These are phyloP conservation scores for Antechinus flavipes DNA, from an alignment of 2,113 vertebrate species.

Conservation along the genomic window DNA sequence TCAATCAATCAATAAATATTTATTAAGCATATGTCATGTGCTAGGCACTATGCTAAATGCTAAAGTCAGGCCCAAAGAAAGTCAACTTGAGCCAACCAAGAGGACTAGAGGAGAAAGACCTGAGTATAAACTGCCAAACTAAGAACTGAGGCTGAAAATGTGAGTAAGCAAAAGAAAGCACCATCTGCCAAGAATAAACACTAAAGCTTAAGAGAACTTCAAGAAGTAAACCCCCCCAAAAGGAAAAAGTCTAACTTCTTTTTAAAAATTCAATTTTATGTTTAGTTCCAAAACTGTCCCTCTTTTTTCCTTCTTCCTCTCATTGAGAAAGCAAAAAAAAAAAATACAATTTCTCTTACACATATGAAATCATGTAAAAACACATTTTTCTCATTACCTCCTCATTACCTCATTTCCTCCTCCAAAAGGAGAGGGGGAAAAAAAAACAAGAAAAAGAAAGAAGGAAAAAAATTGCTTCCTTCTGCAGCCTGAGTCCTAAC, in stretches of 20 bases:
- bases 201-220: background rate
- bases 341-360: no score
- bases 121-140: background rate
- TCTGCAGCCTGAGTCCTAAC: no score
- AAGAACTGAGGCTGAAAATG: background rate
- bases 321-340: no score
- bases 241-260: background rate
- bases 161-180: background rate
- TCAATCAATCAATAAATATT: background rate
- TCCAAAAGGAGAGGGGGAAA: no score
- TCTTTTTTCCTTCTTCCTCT: no score
- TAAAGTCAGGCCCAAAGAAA: background rate
- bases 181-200: background rate
- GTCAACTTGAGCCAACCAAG: background rate
- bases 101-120: background rate
- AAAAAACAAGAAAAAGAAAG: no score
- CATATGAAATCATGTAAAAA: no score
- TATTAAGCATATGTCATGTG: background rate
- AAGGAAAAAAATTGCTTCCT: no score
- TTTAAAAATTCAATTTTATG: no score
- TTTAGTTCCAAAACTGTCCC: no score
- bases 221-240: background rate
- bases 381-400: no score
- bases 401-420: no score
- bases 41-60: background rate